Conservation (phyloP, 2,888 invertebrate genomes). For the Peribatodes rhomboidaria region DNA sequence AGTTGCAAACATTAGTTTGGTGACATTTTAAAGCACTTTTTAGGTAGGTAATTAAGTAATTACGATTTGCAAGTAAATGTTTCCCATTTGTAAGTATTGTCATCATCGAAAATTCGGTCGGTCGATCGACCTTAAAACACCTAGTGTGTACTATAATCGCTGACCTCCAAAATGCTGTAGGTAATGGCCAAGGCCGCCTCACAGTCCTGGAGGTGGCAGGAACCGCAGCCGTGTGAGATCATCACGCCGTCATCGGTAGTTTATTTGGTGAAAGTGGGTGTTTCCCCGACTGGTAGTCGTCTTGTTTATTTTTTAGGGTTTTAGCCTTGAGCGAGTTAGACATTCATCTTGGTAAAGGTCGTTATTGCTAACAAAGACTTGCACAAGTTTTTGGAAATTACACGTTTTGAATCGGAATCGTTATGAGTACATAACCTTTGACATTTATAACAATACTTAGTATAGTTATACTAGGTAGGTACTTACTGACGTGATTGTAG, state of each 20-base stretch:
- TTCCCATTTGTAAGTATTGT: no score
- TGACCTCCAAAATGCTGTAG: not conserved
- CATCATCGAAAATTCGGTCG: no score
- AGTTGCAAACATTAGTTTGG: no score
- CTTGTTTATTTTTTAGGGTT: not conserved
- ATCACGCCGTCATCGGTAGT: constrained; percentile 1
- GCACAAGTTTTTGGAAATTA: not conserved
- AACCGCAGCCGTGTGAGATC: constrained; percentile 10
- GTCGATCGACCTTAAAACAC: no score
- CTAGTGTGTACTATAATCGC: not conserved
- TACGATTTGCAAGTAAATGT: no score
- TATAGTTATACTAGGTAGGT: no score
- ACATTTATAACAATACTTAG: not conserved
- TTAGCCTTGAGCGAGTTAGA: not conserved
- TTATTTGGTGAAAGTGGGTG: constrained; percentile 2
- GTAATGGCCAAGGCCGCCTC: not conserved
- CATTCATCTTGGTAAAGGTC: no score
- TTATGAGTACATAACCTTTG: not conserved
- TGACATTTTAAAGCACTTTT: no score
- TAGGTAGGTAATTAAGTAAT: no score
- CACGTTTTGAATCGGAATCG: no score
- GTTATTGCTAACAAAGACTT: not conserved
- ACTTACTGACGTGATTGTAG: no score
- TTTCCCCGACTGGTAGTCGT: not conserved
- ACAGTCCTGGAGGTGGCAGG: not conserved